Percentiles rank a stretch among this genome's conserved stretches.
Evolutionary conservation across 2,888 invertebrate genomes (phyloP).

Genomic region (Lasioglossum zephyrum): DNA sequence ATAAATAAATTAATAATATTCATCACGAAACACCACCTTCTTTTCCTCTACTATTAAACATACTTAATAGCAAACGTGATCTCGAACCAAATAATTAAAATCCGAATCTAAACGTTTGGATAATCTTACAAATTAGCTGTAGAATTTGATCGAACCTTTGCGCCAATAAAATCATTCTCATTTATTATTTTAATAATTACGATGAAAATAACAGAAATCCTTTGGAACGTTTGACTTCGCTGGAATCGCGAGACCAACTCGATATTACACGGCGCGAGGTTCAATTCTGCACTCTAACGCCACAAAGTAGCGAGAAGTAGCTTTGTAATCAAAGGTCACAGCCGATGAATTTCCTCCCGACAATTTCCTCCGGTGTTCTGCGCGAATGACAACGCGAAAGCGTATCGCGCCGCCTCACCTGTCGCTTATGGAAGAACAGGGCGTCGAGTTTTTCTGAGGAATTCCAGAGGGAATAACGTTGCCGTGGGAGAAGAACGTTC

Average conservation of each 20-base stretch:
- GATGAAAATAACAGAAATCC: too few species aligned
- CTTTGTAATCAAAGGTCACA: conserved; percentile 55
- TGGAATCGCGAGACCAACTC: neutral
- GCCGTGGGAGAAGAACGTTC: neutral
- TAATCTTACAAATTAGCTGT: too few species aligned
- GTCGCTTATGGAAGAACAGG: neutral
- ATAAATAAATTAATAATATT: too few species aligned
- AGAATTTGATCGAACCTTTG: too few species aligned
- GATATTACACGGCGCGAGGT: neutral
- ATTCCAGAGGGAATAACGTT: neutral
- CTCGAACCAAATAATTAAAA: too few species aligned
- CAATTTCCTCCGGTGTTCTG: conserved; percentile 3
- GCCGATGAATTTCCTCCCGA: conserved; percentile 47
- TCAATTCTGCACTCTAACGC: neutral
- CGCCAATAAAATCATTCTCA: too few species aligned
- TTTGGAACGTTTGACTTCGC: neutral
- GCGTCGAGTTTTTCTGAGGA: neutral
- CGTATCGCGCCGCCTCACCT: conserved; percentile 68
- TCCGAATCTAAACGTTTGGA: too few species aligned
- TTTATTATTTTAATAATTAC: too few species aligned
- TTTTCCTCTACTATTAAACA: too few species aligned
- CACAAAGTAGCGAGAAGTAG: neutral
- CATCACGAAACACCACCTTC: too few species aligned
- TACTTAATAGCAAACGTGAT: too few species aligned
- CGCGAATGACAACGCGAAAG: conserved; percentile 71